Evolutionary conservation across 2,888 invertebrate species (phyloP).

Genomic region (Malacosoma neustria): DNA sequence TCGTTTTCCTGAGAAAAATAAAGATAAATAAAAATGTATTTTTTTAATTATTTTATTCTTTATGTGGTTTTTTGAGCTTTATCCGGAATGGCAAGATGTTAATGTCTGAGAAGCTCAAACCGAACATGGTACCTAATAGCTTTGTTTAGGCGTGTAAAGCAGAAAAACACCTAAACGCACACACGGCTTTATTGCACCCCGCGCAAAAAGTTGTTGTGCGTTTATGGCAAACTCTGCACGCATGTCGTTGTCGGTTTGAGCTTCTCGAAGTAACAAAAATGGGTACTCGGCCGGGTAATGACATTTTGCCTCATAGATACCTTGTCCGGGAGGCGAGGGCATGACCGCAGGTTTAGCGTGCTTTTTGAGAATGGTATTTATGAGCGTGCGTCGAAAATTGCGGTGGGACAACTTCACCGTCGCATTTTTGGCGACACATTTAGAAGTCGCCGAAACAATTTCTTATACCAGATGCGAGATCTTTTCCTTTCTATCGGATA

Average conservation of each 20-base stretch:
- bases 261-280: constrained; percentile 1
- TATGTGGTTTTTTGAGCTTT: too few species aligned
- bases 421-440: constrained; percentile 5
- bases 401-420: constrained; percentile 1
- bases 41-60: too few species aligned
- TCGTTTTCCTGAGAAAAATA: too few species aligned
- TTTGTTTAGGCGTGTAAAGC: constrained; percentile 1
- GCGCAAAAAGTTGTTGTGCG: constrained; percentile 1
- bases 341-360: constrained; percentile 1
- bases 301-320: background rate
- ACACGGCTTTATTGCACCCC: constrained; percentile 1
- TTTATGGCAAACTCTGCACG: constrained; percentile 1
- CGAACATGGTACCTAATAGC: background rate
- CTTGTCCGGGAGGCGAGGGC: background rate
- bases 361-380: background rate
- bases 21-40: too few species aligned
- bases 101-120: background rate
- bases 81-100: background rate
- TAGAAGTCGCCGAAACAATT: constrained; percentile 9
- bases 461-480: constrained; percentile 9
- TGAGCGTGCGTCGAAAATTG: constrained; percentile 1
- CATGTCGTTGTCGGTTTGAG: constrained; percentile 1
- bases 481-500: constrained; percentile 9
- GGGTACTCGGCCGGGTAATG: background rate
- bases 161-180: constrained; percentile 1